phyloP scores from a whole-genome alignment of 2,888 invertebrate genomes.

The Nemotelus pantherinus region DNA sequence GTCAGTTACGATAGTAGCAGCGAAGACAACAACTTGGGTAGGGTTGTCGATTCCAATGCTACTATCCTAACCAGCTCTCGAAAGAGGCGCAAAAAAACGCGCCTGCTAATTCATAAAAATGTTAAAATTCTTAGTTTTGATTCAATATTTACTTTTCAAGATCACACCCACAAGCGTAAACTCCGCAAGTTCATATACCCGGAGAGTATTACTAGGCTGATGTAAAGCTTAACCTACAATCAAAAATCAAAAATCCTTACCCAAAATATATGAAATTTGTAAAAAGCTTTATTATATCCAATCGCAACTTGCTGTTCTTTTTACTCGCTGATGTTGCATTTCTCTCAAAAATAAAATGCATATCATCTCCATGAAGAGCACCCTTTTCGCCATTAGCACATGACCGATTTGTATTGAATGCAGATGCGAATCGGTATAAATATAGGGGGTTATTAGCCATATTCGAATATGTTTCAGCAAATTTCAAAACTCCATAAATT shows the following conservation, averaged over 20 bases:
- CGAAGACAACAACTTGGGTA: too few relatives aligned
- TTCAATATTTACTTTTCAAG: too few relatives aligned
- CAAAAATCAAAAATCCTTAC: slow-evolving; percentile 1
- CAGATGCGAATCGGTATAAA: slow-evolving; percentile 28
- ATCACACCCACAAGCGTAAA: too few relatives aligned
- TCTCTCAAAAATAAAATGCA: slow-evolving; percentile 7
- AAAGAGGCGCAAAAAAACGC: too few relatives aligned
- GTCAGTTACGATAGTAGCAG: too few relatives aligned
- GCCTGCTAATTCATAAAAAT: too few relatives aligned
- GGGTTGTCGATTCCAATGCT: too few relatives aligned
- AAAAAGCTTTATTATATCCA: neutral
- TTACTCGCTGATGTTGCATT: neutral
- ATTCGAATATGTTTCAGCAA: slow-evolving; percentile 14
- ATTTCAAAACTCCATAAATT: slow-evolving; percentile 25
- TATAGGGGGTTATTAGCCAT: slow-evolving; percentile 13
- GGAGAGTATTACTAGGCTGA: neutral
- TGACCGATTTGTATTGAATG: neutral
- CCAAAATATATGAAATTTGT: slow-evolving; percentile 30
- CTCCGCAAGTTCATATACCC: too few relatives aligned
- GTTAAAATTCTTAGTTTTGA: too few relatives aligned
- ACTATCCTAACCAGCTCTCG: too few relatives aligned
- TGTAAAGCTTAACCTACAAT: neutral
- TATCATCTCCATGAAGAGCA: slow-evolving; percentile 38
- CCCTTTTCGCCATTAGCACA: slow-evolving; percentile 21
- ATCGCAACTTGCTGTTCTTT: neutral